Evolutionary conservation across 2,797 vertebrate genomes (phyloP).

Genomic region (Rhinella marina): DNA sequence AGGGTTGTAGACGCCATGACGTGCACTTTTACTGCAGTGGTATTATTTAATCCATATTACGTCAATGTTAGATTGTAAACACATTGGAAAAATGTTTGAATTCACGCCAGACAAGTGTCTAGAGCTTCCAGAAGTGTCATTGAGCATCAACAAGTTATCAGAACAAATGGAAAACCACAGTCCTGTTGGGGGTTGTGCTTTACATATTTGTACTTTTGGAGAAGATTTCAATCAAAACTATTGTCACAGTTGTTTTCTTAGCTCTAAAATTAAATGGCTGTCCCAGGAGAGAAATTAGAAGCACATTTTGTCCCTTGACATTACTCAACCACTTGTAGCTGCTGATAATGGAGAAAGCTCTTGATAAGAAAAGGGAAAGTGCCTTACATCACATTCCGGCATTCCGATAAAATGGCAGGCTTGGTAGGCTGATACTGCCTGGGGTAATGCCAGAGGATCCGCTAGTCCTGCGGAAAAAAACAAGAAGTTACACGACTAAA

Average conservation of each 20-base stretch:
- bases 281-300: neutral
- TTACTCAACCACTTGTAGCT: neutral
- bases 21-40: neutral
- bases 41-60: conserved; percentile 10
- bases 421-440: conserved; percentile 94
- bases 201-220: neutral
- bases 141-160: neutral
- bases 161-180: neutral
- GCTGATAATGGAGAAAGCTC: neutral
- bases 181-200: neutral
- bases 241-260: neutral
- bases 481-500: neutral
- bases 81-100: conserved; percentile 22
- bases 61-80: conserved; percentile 24
- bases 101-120: conserved; percentile 8
- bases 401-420: conserved; percentile 98
- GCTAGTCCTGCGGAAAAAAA: conserved; percentile 80
- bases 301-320: conserved; percentile 18
- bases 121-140: neutral
- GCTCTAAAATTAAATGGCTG: neutral
- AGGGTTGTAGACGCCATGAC: neutral
- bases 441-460: conserved; percentile 88
- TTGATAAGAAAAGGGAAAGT: conserved; percentile 44
- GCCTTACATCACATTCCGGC: conserved; percentile 95
- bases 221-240: neutral